Conservation (phyloP, 2,113 vertebrate genomes). For the Hippopotamus amphibius region DNA sequence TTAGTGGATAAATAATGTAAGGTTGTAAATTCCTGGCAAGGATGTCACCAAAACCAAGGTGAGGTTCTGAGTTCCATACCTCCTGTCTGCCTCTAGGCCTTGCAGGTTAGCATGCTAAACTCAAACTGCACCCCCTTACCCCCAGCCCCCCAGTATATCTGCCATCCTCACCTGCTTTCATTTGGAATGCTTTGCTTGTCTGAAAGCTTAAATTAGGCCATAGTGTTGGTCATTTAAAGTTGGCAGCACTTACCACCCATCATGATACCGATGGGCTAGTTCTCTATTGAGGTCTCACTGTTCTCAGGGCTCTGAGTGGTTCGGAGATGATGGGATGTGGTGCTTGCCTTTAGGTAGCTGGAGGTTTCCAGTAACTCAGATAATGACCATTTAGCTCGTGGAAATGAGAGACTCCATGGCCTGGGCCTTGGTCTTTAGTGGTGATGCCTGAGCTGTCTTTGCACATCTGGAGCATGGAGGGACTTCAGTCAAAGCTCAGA, state of each 20-base stretch:
- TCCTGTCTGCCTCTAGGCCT: not conserved
- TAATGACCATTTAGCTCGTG: not conserved
- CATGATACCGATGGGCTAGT: not conserved
- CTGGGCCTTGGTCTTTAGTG: not conserved
- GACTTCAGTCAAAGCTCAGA: slow-evolving; percentile 20
- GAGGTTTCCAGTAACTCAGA: not conserved
- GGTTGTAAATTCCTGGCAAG: slow-evolving; percentile 51
- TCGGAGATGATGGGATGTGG: not conserved
- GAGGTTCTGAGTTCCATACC: not conserved
- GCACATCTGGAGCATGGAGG: not conserved
- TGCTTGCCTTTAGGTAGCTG: not conserved
- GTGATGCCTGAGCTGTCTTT: not conserved
- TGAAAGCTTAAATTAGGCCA: slow-evolving; percentile 32
- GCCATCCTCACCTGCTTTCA: not conserved
- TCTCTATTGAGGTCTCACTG: not conserved
- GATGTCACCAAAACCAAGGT: not conserved
- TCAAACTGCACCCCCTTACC: not conserved
- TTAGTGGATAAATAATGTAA: not conserved
- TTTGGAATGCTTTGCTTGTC: slow-evolving; percentile 39
- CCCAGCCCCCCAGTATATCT: not conserved
- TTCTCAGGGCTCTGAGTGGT: not conserved
- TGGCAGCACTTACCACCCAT: not conserved
- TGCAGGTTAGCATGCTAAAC: not conserved
- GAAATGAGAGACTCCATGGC: not conserved
- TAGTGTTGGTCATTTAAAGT: not conserved